Conservation (phyloP, 2,888 invertebrate genomes). For the Leptinotarsa peninsularis region DNA sequence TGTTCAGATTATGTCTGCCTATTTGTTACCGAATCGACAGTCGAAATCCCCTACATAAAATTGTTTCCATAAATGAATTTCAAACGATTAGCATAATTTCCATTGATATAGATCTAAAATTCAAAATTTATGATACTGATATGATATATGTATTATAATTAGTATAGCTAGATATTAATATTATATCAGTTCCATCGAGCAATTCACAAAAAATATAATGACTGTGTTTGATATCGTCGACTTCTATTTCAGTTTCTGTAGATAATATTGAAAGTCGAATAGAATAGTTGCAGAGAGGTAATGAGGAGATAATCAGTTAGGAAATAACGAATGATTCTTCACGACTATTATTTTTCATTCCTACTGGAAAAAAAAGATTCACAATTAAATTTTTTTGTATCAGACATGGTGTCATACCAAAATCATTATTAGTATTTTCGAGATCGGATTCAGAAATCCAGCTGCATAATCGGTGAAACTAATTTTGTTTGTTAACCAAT, state of each 20-base stretch:
- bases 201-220: background rate
- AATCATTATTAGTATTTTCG: too few species aligned
- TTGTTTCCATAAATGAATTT: background rate
- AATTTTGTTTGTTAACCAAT: too few species aligned
- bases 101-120: background rate
- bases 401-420: too few species aligned
- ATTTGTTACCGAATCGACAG: background rate
- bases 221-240: background rate
- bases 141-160: constrained; percentile 5
- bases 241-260: background rate
- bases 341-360: too few species aligned
- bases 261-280: too few species aligned
- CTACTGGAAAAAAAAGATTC: too few species aligned
- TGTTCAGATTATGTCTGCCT: constrained; percentile 5
- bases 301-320: too few species aligned
- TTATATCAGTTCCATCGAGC: background rate
- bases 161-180: background rate
- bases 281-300: too few species aligned
- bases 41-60: background rate
- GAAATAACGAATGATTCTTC: too few species aligned
- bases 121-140: constrained; percentile 11
- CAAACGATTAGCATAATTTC: constrained; percentile 14
- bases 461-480: too few species aligned
- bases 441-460: too few species aligned
- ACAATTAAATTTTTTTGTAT: too few species aligned